Evolutionary conservation across 2,797 vertebrate genomes (phyloP).

Genomic region (Sebastes minor): DNA sequence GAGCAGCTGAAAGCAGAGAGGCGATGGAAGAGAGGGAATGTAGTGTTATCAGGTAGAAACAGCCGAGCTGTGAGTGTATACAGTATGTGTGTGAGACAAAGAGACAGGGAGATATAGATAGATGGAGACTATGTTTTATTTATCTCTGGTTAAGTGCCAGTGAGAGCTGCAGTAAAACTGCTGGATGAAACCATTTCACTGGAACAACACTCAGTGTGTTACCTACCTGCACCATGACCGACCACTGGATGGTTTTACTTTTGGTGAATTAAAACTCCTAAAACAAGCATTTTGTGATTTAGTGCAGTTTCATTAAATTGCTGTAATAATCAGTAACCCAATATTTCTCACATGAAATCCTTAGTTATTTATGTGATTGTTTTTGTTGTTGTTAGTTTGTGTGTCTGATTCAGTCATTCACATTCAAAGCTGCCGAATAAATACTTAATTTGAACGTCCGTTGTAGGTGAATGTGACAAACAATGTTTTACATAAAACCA

Average conservation of each 20-base stretch:
- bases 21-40: neutral
- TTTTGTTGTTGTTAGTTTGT: neutral
- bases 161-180: conserved; percentile 14
- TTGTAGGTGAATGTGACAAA: neutral
- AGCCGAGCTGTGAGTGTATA: neutral
- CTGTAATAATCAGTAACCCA: neutral
- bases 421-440: neutral
- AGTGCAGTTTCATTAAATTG: neutral
- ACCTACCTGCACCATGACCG: neutral
- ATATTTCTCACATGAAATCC: neutral
- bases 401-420: neutral
- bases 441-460: neutral
- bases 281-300: neutral
- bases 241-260: neutral
- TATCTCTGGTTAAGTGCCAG: conserved; percentile 28
- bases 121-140: conserved; percentile 42
- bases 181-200: neutral
- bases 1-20: neutral
- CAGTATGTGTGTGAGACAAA: conserved; percentile 11
- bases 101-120: conserved; percentile 5
- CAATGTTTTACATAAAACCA: neutral
- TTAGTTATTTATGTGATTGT: neutral
- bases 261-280: neutral
- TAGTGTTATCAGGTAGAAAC: neutral
- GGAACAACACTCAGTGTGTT: neutral